Evolutionary conservation across 2,888 invertebrate species (phyloP), one percentile per base, ranked within the genome.

Genomic region (Hedya salicella): DNA sequence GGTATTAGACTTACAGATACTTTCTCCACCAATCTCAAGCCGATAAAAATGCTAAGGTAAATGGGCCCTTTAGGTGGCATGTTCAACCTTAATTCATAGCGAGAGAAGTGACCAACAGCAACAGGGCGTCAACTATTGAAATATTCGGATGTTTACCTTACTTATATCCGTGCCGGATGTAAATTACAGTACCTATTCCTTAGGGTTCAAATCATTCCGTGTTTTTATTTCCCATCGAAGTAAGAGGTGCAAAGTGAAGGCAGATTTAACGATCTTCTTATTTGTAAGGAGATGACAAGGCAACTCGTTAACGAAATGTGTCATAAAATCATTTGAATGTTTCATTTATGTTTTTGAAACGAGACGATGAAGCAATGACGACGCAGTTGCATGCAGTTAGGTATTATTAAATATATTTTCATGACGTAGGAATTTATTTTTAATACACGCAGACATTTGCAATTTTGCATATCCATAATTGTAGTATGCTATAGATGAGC

Each of bases 361-460:
- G 76, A 75, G 75, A 74, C 80, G 83, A 86, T 84, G 82, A 86
- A 87, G 80, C 78, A 85, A 85, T 86, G 81, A 83, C 79, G 82
- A 82, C 74, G 76, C 78, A 77, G 44, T 32, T 46, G 32, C 30
- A 44, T 56, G 25, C 25, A 56, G 16, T 30, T 56, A 44, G 16
- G 39, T 30, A 54, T 25, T 14, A 53, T 19, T n/a, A 53, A 56
- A 56, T 14, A 5, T 17, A 48, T 21, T 48, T 48, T n/a, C 21
- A 5, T n/a, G 13, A 21, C 36, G 36, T 21, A 21, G 25, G 6
- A 6, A 16, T 44, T 44, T 44, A 16, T 57, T 8, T 36, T 17
- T 13, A 32, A 32, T 46, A 57, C 30, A 30, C 42, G 30, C 16
- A 19, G 17, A 14, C 13, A 25, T 14, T 14, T 36, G 36, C 36